Evolutionary conservation across 2,797 vertebrate genomes (phyloP).

Genomic region (Phaenicophaeus curvirostris): DNA sequence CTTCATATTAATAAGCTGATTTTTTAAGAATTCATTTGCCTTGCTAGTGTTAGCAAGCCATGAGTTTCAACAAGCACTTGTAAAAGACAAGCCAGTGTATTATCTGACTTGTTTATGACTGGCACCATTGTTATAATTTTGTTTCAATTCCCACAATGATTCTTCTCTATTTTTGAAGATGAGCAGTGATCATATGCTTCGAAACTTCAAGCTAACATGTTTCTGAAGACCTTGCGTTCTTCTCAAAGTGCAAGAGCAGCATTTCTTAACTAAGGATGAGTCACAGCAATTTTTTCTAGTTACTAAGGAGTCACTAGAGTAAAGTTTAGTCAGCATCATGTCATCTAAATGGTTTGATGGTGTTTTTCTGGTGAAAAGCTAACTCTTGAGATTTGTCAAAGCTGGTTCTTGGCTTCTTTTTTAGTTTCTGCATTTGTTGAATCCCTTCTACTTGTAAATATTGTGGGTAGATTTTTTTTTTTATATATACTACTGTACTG

Average conservation of each 20-base stretch:
- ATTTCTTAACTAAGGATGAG: not conserved
- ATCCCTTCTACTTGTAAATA: not conserved
- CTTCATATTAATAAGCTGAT: slow-evolving; percentile 31
- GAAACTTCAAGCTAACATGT: not conserved
- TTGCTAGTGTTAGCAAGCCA: not conserved
- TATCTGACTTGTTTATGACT: not conserved
- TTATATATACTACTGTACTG: not conserved
- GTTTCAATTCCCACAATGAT: not conserved
- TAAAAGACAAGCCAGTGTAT: not conserved
- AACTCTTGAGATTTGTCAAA: not conserved
- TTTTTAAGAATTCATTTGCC: slow-evolving; percentile 24
- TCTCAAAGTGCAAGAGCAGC: not conserved
- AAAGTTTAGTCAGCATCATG: not conserved
- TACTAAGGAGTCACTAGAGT: not conserved
- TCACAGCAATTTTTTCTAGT: not conserved
- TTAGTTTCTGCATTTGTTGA: not conserved
- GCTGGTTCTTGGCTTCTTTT: not conserved
- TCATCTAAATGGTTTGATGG: not conserved
- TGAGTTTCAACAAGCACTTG: not conserved
- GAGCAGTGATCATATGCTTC: not conserved
- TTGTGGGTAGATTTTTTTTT: not conserved
- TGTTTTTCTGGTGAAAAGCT: not conserved
- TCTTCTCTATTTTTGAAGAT: not conserved
- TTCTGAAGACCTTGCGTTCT: not conserved
- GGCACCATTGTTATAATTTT: not conserved